Conservation (phyloP, 2,113 vertebrate genomes). For the Anthoscopus minutus region DNA sequence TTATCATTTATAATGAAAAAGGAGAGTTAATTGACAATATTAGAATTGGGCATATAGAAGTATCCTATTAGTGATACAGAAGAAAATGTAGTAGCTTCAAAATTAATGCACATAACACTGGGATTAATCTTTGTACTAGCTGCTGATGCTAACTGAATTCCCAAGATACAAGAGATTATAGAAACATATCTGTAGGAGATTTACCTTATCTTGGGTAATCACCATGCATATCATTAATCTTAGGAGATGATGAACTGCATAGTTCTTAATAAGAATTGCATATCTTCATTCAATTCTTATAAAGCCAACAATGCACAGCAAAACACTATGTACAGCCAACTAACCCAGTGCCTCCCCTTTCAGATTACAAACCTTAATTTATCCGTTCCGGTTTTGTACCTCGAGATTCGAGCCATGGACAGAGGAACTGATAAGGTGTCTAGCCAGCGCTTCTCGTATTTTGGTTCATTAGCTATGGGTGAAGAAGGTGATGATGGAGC, state of each 20-base stretch:
- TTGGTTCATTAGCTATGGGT: constrained; percentile 85
- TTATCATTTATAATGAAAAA: neutral
- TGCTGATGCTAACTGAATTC: neutral
- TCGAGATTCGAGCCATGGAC: constrained; percentile 88
- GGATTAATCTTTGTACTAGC: neutral
- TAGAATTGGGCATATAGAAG: neutral
- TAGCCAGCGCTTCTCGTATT: constrained; percentile 92
- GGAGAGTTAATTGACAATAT: neutral
- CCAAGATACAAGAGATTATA: neutral
- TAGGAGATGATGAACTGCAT: neutral
- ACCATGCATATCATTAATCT: neutral
- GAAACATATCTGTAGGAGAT: neutral
- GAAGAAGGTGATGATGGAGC: constrained; percentile 84
- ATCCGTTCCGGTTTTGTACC: constrained; percentile 83
- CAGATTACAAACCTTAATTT: constrained; percentile 86
- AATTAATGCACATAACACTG: neutral
- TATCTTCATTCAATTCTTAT: neutral
- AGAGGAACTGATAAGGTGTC: constrained; percentile 84
- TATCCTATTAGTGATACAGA: neutral
- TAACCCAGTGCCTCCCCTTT: neutral
- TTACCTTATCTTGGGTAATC: neutral
- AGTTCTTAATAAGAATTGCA: neutral
- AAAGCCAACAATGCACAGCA: constrained; percentile 27
- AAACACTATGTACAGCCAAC: neutral
- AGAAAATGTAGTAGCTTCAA: neutral